A percentile compares a stretch with the other conserved stretches of the same genome.
These are phyloP conservation scores for Leptinotarsa lineolata DNA, from an alignment of 1,140 invertebrate genomes.

Conservation along the genomic window DNA sequence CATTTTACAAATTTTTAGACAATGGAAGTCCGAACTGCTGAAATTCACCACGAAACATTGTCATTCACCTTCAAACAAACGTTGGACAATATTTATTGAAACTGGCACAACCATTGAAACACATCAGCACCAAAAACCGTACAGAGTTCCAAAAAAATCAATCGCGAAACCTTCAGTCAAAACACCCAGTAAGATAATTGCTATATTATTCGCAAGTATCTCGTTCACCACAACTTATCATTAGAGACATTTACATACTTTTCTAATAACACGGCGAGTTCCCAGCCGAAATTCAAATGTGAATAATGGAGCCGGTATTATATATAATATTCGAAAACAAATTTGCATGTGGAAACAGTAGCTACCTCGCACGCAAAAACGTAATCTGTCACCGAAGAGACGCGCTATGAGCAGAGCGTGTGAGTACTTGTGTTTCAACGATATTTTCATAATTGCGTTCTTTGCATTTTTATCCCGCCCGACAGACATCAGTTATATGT, in stretches of 20 bases:
- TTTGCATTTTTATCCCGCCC: constrained; percentile 5
- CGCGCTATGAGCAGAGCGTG: constrained; percentile 17
- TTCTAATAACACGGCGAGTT: constrained; percentile 20
- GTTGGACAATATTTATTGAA: too few species aligned
- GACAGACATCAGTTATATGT: constrained; percentile 6
- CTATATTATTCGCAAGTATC: constrained; percentile 18
- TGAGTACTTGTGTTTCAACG: constrained; percentile 19
- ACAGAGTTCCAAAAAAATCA: not conserved
- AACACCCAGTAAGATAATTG: constrained; percentile 6
- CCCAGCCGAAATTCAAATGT: constrained; percentile 25
- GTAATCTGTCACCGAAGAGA: constrained; percentile 26
- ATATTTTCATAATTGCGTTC: constrained; percentile 30
- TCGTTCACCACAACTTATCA: constrained; percentile 15
- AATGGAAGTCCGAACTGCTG: too few species aligned
- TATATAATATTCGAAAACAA: constrained; percentile 26
- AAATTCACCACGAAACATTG: too few species aligned
- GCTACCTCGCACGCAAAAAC: constrained; percentile 23
- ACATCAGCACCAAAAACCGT: too few species aligned
- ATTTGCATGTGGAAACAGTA: constrained; percentile 30
- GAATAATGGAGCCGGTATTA: constrained; percentile 23
- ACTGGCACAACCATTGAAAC: too few species aligned
- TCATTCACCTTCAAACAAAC: too few species aligned
- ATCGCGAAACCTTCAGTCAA: not conserved
- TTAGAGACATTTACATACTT: constrained; percentile 27
- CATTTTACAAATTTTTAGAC: too few species aligned